A percentile compares a stretch with the other conserved stretches of the same genome.
phyloP scores from a whole-genome alignment of 2,113 vertebrate genomes.

The Antechinus stuartii region DNA sequence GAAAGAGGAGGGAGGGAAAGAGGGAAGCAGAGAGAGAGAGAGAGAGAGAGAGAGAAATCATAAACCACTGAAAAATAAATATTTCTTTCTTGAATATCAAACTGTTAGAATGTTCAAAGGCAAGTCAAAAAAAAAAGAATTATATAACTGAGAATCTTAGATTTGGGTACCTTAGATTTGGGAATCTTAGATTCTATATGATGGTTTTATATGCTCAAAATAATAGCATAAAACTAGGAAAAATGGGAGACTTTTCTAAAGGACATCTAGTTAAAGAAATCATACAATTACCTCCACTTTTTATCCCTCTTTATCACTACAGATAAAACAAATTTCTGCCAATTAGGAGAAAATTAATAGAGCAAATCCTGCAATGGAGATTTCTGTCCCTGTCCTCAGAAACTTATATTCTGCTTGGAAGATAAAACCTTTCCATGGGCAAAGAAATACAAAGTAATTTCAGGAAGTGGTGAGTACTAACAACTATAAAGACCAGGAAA shows the following conservation, averaged over 20 bases:
- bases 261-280: constrained; percentile 47
- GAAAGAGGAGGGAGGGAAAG: too few species aligned
- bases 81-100: neutral
- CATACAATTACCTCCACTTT: neutral
- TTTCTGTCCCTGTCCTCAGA: constrained; percentile 8
- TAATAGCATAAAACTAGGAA: neutral
- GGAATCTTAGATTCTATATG: neutral
- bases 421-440: neutral
- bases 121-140: neutral
- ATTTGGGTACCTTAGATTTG: neutral
- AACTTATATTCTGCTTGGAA: neutral
- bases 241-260: neutral
- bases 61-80: constrained; percentile 36
- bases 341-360: constrained; percentile 13
- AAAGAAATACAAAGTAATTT: neutral
- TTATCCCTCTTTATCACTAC: constrained; percentile 24
- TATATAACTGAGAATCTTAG: neutral
- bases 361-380: constrained; percentile 24
- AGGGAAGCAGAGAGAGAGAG: too few species aligned
- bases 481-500: neutral
- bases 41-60: constrained; percentile 44
- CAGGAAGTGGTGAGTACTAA: neutral
- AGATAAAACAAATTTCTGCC: constrained; percentile 30
- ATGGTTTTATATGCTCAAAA: neutral
- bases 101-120: neutral